These are phyloP conservation scores for Nomada lathburiana DNA, from an alignment of 2,888 invertebrate species.

Conservation along the genomic window DNA sequence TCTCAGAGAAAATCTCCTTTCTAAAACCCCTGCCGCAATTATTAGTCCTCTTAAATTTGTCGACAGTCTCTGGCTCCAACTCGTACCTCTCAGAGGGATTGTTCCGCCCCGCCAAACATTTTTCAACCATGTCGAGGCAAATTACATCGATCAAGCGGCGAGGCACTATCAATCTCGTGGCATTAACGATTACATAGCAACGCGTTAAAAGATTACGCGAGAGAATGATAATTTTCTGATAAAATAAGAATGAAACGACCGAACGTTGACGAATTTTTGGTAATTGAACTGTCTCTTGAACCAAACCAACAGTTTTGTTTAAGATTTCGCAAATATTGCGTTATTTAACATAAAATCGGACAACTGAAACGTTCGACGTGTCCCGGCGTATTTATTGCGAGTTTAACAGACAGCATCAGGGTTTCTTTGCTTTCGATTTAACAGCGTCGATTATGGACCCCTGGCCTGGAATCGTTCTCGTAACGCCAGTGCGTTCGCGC, in stretches of 20 bases:
- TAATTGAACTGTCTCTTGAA: conserved; percentile 1
- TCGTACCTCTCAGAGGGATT: conserved; percentile 32
- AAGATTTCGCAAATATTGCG: neutral
- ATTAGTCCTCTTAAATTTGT: conserved; percentile 10
- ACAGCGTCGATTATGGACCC: conserved; percentile 16
- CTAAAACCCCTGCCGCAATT: conserved; percentile 23
- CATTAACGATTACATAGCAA: conserved; percentile 17
- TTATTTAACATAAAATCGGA: neutral
- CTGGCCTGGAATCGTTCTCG: neutral
- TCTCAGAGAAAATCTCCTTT: neutral
- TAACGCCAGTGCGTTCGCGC: neutral
- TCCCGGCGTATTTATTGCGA: conserved; percentile 17
- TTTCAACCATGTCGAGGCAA: conserved; percentile 24
- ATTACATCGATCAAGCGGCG: conserved; percentile 26
- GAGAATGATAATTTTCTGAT: too few relatives aligned
- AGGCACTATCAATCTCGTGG: conserved; percentile 31
- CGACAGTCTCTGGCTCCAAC: neutral
- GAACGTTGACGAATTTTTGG: neutral
- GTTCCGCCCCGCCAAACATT: conserved; percentile 36
- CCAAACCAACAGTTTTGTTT: neutral
- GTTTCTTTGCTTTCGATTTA: conserved; percentile 16
- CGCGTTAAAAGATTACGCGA: too few relatives aligned
- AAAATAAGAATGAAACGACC: neutral
- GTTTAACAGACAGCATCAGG: conserved; percentile 1
- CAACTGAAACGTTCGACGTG: neutral